Evolutionary conservation across 92 coral and sea anemone species (phyloP).

Genomic region (Scolanthus callimorphus): DNA sequence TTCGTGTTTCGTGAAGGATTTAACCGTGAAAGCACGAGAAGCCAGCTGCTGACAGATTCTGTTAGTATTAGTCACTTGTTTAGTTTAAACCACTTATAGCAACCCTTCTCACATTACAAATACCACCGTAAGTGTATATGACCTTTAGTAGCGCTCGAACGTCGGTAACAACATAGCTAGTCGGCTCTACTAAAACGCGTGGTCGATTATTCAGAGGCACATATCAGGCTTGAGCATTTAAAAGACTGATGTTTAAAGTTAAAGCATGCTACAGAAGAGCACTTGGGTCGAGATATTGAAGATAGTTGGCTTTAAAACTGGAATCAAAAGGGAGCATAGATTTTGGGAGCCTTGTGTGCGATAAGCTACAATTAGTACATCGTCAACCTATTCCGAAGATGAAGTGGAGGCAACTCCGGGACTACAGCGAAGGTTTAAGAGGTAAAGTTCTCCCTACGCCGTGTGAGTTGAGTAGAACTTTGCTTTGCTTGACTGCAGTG

Average conservation of each 20-base stretch:
- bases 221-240: too few relatives aligned
- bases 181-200: not conserved
- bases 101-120: not conserved
- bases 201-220: too few relatives aligned
- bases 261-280: too few relatives aligned
- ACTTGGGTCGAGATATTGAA: too few relatives aligned
- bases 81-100: not conserved
- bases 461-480: slow-evolving; percentile 16
- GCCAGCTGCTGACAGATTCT: not conserved
- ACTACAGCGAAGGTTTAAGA: not conserved
- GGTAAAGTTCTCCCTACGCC: not conserved
- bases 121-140: not conserved
- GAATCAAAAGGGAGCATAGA: too few relatives aligned
- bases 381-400: too few relatives aligned
- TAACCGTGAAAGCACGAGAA: not conserved
- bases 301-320: too few relatives aligned
- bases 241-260: too few relatives aligned
- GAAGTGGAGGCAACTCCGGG: not conserved
- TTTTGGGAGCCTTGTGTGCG: too few relatives aligned
- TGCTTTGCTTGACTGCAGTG: slow-evolving; percentile 7
- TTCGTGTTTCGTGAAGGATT: not conserved
- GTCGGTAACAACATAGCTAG: not conserved
- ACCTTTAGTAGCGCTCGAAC: not conserved
- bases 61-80: not conserved
- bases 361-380: too few relatives aligned